phyloP scores from a whole-genome alignment of 2,888 invertebrate genomes.

The Acanthosepion pharaonis region DNA sequence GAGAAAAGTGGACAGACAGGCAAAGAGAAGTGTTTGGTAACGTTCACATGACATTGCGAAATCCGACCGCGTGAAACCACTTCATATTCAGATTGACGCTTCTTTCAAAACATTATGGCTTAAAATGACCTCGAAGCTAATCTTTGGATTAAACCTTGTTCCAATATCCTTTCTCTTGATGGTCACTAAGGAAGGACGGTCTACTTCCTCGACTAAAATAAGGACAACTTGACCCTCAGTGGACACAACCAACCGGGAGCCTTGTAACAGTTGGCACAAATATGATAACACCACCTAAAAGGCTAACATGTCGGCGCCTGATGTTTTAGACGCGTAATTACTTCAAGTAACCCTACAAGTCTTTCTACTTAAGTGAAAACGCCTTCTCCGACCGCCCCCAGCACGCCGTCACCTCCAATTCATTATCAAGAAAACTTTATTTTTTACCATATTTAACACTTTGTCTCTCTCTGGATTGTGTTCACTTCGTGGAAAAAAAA shows the following conservation, averaged over 20 bases:
- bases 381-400: background rate
- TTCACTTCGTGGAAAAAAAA: too few species aligned
- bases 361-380: background rate
- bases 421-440: too few species aligned
- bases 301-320: background rate
- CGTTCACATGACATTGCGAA: too few species aligned
- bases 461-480: too few species aligned
- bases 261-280: background rate
- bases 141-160: background rate
- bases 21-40: too few species aligned
- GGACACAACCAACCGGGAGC: background rate
- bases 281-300: background rate
- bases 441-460: too few species aligned
- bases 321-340: background rate
- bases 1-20: too few species aligned
- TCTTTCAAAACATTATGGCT: too few species aligned
- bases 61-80: too few species aligned
- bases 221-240: background rate
- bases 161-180: background rate
- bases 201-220: background rate
- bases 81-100: too few species aligned
- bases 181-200: slow-evolving; percentile 5
- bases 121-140: background rate
- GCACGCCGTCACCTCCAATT: too few species aligned
- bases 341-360: background rate